A percentile compares a stretch with the other conserved stretches of the same genome.
Conservation (phyloP, 2,888 invertebrate species). For the Drosophila parthenogenetica region DNA sequence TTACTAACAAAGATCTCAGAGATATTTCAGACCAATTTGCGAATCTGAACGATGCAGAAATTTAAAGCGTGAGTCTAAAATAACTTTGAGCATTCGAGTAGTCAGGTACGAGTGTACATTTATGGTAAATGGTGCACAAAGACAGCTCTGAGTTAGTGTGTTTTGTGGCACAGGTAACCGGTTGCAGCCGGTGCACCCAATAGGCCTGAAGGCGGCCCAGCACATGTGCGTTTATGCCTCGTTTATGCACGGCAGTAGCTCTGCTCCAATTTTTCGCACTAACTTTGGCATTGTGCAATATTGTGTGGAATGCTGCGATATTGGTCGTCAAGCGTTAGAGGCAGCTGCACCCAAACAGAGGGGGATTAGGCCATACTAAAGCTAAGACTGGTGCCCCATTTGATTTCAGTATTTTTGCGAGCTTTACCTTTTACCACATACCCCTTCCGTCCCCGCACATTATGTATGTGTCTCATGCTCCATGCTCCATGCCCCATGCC, state of each 20-base stretch:
- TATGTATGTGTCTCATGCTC: neutral
- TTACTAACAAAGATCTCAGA: neutral
- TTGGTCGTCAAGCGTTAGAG: constrained; percentile 47
- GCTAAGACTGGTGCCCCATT: constrained; percentile 30
- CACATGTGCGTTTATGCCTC: neutral
- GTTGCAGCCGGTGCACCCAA: constrained; percentile 50
- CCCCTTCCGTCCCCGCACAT: neutral
- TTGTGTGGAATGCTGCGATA: constrained; percentile 40
- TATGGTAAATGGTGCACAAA: constrained; percentile 17
- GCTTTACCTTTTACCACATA: neutral
- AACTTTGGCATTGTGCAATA: constrained; percentile 69
- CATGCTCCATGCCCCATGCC: neutral
- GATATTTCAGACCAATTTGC: constrained; percentile 20
- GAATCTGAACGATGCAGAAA: neutral
- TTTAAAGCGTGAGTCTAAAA: constrained; percentile 35
- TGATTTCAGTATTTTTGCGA: constrained; percentile 25
- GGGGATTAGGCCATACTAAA: constrained; percentile 36
- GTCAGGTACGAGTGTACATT: neutral
- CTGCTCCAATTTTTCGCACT: constrained; percentile 67
- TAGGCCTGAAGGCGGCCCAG: constrained; percentile 27
- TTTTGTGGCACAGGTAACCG: constrained; percentile 60
- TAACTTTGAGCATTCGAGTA: constrained; percentile 22
- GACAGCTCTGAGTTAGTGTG: constrained; percentile 2
- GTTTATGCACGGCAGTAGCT: constrained; percentile 51
- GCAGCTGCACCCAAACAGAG: constrained; percentile 47